These are phyloP conservation scores for Thripadectes ignobilis DNA, from an alignment of 2,797 vertebrate species.

Conservation along the genomic window DNA sequence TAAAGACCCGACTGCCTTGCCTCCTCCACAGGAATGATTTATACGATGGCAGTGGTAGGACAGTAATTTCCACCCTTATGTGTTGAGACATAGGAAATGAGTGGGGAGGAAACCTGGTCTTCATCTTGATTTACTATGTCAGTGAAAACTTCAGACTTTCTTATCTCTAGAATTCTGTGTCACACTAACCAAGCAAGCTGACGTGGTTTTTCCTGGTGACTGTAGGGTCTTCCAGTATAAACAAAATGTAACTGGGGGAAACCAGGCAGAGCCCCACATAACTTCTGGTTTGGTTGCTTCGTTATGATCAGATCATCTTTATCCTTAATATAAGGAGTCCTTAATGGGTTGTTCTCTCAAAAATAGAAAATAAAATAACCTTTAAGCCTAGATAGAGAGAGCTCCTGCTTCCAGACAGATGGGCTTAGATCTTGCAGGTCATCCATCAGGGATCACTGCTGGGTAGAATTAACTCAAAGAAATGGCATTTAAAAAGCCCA, in stretches of 20 bases:
- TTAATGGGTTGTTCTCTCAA: neutral
- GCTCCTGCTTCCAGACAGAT: neutral
- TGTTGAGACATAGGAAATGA: neutral
- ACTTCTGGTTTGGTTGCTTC: neutral
- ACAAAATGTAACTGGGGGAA: neutral
- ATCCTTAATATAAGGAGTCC: neutral
- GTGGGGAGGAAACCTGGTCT: neutral
- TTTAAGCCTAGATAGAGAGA: neutral
- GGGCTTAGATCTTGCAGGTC: neutral
- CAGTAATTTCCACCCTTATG: neutral
- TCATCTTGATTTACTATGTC: neutral
- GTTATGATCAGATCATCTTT: neutral
- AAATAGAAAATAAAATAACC: neutral
- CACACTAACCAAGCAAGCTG: neutral
- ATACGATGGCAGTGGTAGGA: neutral
- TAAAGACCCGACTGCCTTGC: neutral
- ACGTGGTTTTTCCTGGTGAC: neutral
- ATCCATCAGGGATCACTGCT: neutral
- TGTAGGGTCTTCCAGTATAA: neutral
- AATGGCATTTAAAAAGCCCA: neutral
- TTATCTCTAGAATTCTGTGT: neutral
- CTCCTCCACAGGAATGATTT: neutral
- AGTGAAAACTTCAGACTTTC: neutral
- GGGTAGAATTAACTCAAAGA: neutral
- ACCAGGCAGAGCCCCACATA: neutral